phyloP scores from a whole-genome alignment of 2,797 vertebrate species.

The Diceros bicornis region DNA sequence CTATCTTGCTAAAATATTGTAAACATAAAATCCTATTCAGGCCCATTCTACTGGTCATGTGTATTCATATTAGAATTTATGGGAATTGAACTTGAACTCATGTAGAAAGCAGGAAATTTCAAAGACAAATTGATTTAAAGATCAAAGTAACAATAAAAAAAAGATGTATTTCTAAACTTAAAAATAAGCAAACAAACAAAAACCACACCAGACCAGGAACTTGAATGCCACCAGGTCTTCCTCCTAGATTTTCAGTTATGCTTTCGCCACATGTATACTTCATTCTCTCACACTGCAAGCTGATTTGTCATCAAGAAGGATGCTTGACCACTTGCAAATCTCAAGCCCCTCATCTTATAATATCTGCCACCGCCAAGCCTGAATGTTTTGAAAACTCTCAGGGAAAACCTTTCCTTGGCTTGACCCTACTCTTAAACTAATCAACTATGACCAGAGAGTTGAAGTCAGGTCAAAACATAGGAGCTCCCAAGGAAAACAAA shows the following conservation, averaged over 20 bases:
- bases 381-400: neutral
- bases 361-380: neutral
- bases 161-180: neutral
- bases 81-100: slow-evolving; percentile 9
- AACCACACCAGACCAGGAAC: neutral
- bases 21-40: neutral
- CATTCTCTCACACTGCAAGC: neutral
- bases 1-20: neutral
- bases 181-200: neutral
- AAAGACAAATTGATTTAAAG: neutral
- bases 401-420: neutral
- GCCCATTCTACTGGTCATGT: neutral
- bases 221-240: neutral
- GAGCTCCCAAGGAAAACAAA: neutral
- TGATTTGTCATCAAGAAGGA: neutral
- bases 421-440: neutral
- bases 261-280: neutral
- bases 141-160: neutral
- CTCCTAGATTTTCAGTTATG: neutral
- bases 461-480: neutral
- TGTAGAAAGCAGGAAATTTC: neutral
- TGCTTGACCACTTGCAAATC: neutral
- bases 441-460: neutral
- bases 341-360: neutral
- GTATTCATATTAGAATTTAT: neutral